Evolutionary conservation across 1,140 invertebrate genomes (phyloP).

Genomic region (Wasmannia auropunctata): DNA sequence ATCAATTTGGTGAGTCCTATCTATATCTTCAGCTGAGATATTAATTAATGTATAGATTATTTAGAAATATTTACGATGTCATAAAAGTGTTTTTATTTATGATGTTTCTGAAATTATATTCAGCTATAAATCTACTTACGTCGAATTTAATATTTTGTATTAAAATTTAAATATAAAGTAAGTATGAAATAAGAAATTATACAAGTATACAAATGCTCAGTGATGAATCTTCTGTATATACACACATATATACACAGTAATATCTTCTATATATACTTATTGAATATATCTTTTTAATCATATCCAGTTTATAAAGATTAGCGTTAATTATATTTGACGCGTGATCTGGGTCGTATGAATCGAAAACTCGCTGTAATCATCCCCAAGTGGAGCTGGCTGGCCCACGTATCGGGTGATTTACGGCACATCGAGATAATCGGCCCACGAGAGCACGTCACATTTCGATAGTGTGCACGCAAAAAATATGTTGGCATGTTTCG

Average conservation of each 20-base stretch:
- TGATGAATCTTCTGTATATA: neutral
- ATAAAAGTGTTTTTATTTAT: neutral
- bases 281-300: neutral
- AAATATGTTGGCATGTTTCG: constrained; percentile 66
- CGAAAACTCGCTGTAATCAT: neutral
- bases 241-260: no score
- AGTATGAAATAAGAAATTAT: neutral
- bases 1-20: neutral
- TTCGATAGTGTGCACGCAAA: constrained; percentile 62
- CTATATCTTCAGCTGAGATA: neutral
- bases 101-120: neutral
- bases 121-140: neutral
- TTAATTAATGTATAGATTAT: neutral
- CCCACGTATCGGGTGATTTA: constrained; percentile 69
- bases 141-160: neutral
- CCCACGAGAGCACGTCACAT: constrained; percentile 65
- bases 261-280: neutral
- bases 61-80: neutral
- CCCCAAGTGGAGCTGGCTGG: constrained; percentile 49
- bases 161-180: neutral
- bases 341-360: neutral
- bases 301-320: neutral
- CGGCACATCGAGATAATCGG: constrained; percentile 65
- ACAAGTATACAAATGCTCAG: neutral
- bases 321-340: neutral